Conservation (phyloP, 2,797 vertebrate genomes). For the Sus cebifrons region DNA sequence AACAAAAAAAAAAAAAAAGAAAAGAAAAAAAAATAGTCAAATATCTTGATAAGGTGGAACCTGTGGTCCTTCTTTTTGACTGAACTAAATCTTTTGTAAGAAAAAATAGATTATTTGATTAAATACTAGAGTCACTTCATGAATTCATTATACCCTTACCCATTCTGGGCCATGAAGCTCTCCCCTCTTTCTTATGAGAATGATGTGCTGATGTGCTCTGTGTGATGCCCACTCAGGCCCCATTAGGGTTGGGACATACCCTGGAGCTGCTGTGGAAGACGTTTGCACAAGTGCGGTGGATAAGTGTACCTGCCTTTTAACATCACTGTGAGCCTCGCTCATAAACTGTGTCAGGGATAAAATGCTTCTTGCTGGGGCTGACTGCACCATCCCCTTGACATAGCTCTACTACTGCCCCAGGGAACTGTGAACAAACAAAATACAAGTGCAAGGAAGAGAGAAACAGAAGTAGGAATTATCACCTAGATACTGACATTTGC, state of each 20-base stretch:
- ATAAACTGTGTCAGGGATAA: not conserved
- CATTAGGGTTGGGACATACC: not conserved
- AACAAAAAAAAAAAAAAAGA: too few species aligned
- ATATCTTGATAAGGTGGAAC: not conserved
- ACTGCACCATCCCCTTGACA: not conserved
- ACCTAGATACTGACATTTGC: not conserved
- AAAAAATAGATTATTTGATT: not conserved
- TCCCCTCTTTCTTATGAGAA: not conserved
- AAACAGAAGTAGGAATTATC: not conserved
- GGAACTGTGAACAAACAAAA: not conserved
- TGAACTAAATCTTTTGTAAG: not conserved
- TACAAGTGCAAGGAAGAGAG: not conserved
- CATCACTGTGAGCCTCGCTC: not conserved
- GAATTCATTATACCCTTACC: not conserved
- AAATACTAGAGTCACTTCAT: not conserved
- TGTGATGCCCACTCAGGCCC: not conserved
- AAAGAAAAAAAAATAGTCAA: conserved; percentile 50
- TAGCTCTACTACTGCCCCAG: not conserved
- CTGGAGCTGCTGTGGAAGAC: not conserved
- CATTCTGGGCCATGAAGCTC: not conserved
- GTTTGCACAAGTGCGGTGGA: not conserved
- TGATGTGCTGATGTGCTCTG: not conserved
- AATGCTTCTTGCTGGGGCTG: not conserved
- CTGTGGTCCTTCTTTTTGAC: not conserved
- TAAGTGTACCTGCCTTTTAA: not conserved